phyloP scores from a whole-genome alignment of 1,140 invertebrate species.

The Chlorops oryzae region DNA sequence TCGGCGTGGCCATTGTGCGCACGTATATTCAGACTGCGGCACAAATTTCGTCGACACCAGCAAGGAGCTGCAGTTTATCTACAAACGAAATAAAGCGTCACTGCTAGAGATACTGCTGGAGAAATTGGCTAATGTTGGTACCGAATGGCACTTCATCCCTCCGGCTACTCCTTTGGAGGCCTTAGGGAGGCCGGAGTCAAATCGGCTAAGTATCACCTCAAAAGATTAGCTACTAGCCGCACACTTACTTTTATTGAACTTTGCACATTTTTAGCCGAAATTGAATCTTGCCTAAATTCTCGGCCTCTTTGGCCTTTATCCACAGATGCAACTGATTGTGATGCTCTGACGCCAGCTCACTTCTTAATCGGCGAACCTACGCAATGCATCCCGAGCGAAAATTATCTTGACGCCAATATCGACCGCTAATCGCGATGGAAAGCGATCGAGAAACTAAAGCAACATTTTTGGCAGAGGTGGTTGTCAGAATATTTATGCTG shows the following conservation, averaged over 20 bases:
- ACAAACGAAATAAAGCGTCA: too few species aligned
- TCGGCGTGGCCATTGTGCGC: slow-evolving; percentile 23
- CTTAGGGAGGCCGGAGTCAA: slow-evolving; percentile 34
- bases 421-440: slow-evolving; percentile 23
- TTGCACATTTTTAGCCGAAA: slow-evolving; percentile 22
- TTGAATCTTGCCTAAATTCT: slow-evolving; percentile 30
- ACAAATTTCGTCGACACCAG: slow-evolving; percentile 30
- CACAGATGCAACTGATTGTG: slow-evolving; percentile 26
- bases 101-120: background rate
- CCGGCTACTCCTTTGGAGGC: slow-evolving; percentile 27
- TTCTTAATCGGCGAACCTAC: slow-evolving; percentile 41
- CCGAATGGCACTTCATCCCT: slow-evolving; percentile 26
- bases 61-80: too few species aligned
- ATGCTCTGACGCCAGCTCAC: slow-evolving; percentile 39
- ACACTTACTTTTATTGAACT: slow-evolving; percentile 27
- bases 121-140: slow-evolving; percentile 7
- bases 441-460: slow-evolving; percentile 13
- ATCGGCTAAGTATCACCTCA: slow-evolving; percentile 28
- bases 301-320: slow-evolving; percentile 30
- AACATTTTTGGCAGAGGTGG: slow-evolving; percentile 24
- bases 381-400: slow-evolving; percentile 15
- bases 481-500: too few species aligned
- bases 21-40: slow-evolving; percentile 38
- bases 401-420: background rate
- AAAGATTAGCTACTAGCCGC: slow-evolving; percentile 18